Base-by-base conservation (phyloP, 2,888 invertebrate species). In the Leptogaster cylindrica region DNA sequence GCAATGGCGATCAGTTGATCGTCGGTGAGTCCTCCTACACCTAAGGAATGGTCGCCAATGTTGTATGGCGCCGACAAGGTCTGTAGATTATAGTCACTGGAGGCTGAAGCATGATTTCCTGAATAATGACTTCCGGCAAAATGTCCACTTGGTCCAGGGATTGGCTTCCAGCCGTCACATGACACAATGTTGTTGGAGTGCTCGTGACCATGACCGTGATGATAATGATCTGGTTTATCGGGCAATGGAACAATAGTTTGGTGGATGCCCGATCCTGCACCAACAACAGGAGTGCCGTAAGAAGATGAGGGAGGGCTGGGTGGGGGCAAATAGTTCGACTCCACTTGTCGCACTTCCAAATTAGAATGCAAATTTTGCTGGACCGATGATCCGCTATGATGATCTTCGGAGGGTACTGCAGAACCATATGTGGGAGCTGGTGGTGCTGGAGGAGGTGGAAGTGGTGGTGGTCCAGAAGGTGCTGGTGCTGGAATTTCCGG, bases 111-210 rank as follows among this genome's bases (percentile, higher is more conserved):
- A n/a, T n/a, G n/a, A n/a, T n/a, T n/a, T n/a, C n/a, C n/a, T n/a
- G n/a, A n/a, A n/a, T n/a, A n/a, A n/a, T n/a, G n/a, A n/a, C n/a
- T n/a, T n/a, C n/a, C n/a, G n/a, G n/a, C n/a, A n/a, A n/a, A n/a
- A 51, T 67, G 68, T 0, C 79, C 80, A 3, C 73, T 77, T 1
- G 89, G 85, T 0, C 91, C 91, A 6, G 91, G 88, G 68, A 93
- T 92, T 16, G 93, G 93, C 76, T 89, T 90, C 93, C 93, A 93
- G 23, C 93, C 93, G 73, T 93, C 93, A 75, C 92, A 92, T 61
- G 73, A 73, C 1, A 80, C 78, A 0, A 79, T 78, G 55, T 77
- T 78, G 1, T 3, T 31, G 2, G 12, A 2, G 4, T 55, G 36
- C 1, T 55, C 55, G 31, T 39, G 18, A 14, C 36, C 33, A 36